Conservation (phyloP, 2,113 vertebrate species). For the Elaphurus davidianus region DNA sequence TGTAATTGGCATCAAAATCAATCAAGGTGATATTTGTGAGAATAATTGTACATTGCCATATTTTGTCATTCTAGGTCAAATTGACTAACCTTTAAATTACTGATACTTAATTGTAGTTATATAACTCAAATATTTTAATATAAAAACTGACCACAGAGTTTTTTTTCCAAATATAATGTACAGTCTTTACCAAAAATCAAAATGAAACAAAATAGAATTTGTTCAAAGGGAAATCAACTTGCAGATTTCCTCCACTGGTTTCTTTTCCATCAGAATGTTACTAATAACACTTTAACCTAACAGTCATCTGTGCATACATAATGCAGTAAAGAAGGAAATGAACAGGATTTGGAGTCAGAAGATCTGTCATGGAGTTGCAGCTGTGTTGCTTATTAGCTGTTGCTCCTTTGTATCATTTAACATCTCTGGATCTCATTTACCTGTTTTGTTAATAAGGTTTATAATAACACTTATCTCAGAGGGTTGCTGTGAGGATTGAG, state of each 20-base stretch:
- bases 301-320: not conserved
- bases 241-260: not conserved
- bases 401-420: not conserved
- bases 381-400: not conserved
- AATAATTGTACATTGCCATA: not conserved
- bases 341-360: not conserved
- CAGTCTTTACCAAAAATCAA: not conserved
- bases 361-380: not conserved
- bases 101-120: not conserved
- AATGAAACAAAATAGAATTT: constrained; percentile 32
- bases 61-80: constrained; percentile 27
- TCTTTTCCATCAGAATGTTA: not conserved
- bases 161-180: constrained; percentile 14
- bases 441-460: constrained; percentile 2
- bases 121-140: constrained; percentile 13
- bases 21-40: not conserved
- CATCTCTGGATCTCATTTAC: not conserved
- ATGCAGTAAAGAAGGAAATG: not conserved
- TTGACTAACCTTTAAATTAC: constrained; percentile 13
- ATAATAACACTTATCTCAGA: constrained; percentile 12
- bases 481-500: not conserved
- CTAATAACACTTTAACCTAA: not conserved
- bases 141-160: not conserved
- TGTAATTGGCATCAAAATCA: constrained; percentile 26
- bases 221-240: not conserved